A percentile compares a stretch with the other conserved stretches of the same genome.
Conservation (phyloP, 30 jellyfish, hydroid and myxozoan genomes). For the Rhopilema esculentum region DNA sequence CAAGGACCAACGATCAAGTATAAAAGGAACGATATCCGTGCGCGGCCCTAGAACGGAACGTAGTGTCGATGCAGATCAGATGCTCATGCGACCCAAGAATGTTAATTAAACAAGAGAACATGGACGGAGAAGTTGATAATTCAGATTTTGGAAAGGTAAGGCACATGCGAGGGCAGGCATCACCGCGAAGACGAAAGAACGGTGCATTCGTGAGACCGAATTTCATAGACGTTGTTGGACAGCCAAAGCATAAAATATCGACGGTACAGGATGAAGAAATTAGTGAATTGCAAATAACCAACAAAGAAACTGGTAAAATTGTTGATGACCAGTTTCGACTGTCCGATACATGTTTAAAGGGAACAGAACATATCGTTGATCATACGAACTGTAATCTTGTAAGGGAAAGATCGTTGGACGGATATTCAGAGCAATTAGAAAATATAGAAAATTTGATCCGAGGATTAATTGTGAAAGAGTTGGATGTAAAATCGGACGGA, state of each 20-base stretch:
- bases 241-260: slow-evolving; percentile 51
- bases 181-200: slow-evolving; percentile 53
- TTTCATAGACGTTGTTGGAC: slow-evolving; percentile 66
- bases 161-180: slow-evolving; percentile 13
- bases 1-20: not conserved
- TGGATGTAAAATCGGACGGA: slow-evolving; percentile 25
- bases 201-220: slow-evolving; percentile 72
- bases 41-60: not conserved
- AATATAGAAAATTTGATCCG: slow-evolving; percentile 25
- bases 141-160: slow-evolving; percentile 2
- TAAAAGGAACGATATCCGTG: not conserved
- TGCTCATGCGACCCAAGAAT: not conserved
- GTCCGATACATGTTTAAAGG: not conserved
- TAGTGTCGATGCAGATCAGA: not conserved
- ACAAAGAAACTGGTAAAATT: not conserved
- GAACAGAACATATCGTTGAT: not conserved
- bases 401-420: slow-evolving; percentile 1
- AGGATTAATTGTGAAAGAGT: slow-evolving; percentile 13
- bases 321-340: not conserved
- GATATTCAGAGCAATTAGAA: slow-evolving; percentile 17
- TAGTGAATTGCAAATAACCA: not conserved
- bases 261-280: slow-evolving; percentile 6
- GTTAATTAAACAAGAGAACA: not conserved
- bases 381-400: not conserved
- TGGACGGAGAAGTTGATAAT: slow-evolving; percentile 8